Conservation (phyloP, 2,888 invertebrate species). For the Sphecodes monilicornis region DNA sequence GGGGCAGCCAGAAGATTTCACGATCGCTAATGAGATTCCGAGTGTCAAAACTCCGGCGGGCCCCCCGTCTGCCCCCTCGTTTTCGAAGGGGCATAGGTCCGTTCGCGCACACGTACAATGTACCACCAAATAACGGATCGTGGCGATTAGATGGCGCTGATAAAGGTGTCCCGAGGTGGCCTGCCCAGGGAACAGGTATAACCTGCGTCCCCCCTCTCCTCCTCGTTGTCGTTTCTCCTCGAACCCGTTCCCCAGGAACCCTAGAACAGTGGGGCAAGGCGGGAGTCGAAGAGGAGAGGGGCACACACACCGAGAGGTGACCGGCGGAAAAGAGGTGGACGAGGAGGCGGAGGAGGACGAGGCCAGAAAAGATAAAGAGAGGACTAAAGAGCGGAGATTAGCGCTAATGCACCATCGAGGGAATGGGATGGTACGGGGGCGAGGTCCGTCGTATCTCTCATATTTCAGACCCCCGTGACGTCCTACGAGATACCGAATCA, state of each 20-base stretch:
- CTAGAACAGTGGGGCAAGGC: neutral
- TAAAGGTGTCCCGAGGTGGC: slow-evolving; percentile 57
- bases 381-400: slow-evolving; percentile 84
- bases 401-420: slow-evolving; percentile 84
- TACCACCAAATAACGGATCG: slow-evolving; percentile 80
- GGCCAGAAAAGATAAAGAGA: slow-evolving; percentile 83
- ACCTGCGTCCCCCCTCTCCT: neutral
- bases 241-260: neutral
- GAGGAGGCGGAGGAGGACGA: slow-evolving; percentile 63
- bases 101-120: slow-evolving; percentile 22
- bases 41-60: slow-evolving; percentile 82
- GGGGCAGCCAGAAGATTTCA: slow-evolving; percentile 68
- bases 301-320: slow-evolving; percentile 21
- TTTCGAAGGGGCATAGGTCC: neutral
- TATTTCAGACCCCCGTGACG: slow-evolving; percentile 84
- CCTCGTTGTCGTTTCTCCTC: slow-evolving; percentile 6
- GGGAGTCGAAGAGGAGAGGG: slow-evolving; percentile 17
- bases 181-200: neutral
- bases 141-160: slow-evolving; percentile 78
- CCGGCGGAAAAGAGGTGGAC: slow-evolving; percentile 26
- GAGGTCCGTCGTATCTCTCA: slow-evolving; percentile 84
- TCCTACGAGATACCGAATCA: slow-evolving; percentile 84
- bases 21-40: slow-evolving; percentile 84
- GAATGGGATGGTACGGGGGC: slow-evolving; percentile 76
- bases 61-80: slow-evolving; percentile 49